These are phyloP conservation scores for Cygnus buccinator DNA, from an alignment of 2,113 vertebrate species.

Conservation along the genomic window DNA sequence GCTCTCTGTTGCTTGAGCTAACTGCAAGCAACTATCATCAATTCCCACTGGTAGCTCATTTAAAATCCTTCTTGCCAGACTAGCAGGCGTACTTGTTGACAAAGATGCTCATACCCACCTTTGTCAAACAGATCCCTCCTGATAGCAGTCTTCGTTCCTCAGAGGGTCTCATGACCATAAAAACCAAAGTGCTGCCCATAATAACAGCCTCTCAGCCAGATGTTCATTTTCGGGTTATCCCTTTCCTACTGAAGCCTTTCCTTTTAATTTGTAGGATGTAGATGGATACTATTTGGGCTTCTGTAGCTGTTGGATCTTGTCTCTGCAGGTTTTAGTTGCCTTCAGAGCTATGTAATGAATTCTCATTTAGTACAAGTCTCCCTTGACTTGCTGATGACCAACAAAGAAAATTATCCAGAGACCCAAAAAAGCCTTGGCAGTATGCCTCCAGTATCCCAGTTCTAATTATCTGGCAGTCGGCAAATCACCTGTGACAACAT, in stretches of 20 bases:
- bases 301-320: background rate
- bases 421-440: background rate
- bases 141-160: background rate
- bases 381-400: background rate
- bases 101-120: background rate
- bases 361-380: background rate
- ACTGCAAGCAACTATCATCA: background rate
- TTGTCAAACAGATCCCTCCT: background rate
- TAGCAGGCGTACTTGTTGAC: background rate
- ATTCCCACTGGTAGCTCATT: background rate
- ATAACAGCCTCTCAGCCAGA: background rate
- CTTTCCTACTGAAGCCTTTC: background rate
- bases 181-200: background rate
- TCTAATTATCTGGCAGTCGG: background rate
- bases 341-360: background rate
- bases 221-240: background rate
- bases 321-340: background rate
- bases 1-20: background rate
- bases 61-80: background rate
- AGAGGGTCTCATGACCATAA: background rate
- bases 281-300: background rate
- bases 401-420: background rate
- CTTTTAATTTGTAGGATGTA: background rate
- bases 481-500: background rate
- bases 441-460: background rate